These are phyloP conservation scores for Lycopodina hypogea DNA, from an alignment of 37 sponge, comb jelly and placozoan species.

Conservation along the genomic window DNA sequence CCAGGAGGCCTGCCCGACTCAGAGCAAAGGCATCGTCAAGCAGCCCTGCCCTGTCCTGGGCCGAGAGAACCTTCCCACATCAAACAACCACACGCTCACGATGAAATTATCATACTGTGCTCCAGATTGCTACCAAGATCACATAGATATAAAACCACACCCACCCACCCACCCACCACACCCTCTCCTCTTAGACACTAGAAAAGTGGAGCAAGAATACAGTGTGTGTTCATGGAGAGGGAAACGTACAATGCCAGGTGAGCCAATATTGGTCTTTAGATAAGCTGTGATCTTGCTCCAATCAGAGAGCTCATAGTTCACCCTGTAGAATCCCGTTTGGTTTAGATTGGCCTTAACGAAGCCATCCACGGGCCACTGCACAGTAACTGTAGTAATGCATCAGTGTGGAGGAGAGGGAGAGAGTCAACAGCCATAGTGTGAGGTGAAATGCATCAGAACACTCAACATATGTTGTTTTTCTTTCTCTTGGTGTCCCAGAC, in stretches of 20 bases:
- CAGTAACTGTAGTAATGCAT: conserved; percentile 5
- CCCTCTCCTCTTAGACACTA: not conserved
- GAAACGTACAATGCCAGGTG: not conserved
- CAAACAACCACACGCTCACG: not conserved
- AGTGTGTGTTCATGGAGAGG: no score
- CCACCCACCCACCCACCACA: not conserved
- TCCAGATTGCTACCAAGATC: not conserved
- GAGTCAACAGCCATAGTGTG: no score
- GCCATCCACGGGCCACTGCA: conserved; percentile 6
- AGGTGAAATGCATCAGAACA: no score
- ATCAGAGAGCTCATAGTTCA: conserved; percentile 72
- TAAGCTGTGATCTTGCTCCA: conserved; percentile 58
- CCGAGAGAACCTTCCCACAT: conserved; percentile 34
- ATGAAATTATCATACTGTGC: not conserved
- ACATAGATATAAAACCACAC: not conserved
- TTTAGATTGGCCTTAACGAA: conserved; percentile 79
- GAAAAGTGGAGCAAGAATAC: no score
- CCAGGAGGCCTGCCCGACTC: conserved; percentile 61
- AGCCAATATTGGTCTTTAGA: conserved; percentile 17
- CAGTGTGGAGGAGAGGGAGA: no score
- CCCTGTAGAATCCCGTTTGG: conserved; percentile 73
- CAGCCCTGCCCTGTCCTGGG: conserved; percentile 73
- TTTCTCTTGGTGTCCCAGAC: no score
- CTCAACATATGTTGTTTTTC: no score
- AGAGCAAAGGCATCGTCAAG: conserved; percentile 82